Evolutionary conservation across 2,113 vertebrate genomes (phyloP), one percentile per base, ranked within the genome.

Genomic region (Equus przewalskii): DNA sequence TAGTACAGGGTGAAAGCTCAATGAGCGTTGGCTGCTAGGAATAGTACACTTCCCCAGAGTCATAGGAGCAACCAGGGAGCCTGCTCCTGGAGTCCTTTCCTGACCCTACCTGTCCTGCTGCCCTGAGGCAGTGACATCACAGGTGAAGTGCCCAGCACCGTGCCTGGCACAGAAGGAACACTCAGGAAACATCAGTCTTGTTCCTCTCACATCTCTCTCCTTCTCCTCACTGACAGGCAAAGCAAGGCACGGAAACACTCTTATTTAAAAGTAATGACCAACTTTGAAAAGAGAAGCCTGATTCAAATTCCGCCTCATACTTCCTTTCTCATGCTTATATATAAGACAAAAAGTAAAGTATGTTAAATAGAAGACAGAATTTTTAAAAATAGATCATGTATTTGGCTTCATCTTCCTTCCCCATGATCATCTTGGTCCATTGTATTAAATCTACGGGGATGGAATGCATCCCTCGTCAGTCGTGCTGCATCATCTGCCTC

Each of bases 61-160:
- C 86, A 85, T 46, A 41, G 44, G 3, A 7, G 10, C 11, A 6
- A 6, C 33, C 3, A 0, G 36, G 9, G 49, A 19, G 9, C 1
- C 10, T 91, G 21, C 91, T 91, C 64, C 33, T 1, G 19, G 0
- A 2, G 0, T 65, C 93, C 10, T 4, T 2, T 13, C 67, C 11
- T 44, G 62, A 65, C 65, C 2, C 10, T 5, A 13, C 14, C 62
- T 21, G 22, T 28, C 24, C 41, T 44, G 46, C 64, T 0, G 0
- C 30, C 91, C 62, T 65, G 30, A 6, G 21, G n/a, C 51, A 33
- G 30, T 18, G 54, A 60, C 1, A 18, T 46, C 44, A 30, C 0
- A 8, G 69, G 11, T 5, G 3, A 28, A 0, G 2, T 0, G 24
- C 21, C 49, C 75, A 67, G 46, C 5, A 19, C 36, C 19, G 11